Percentiles rank a stretch among this genome's conserved stretches.
Conservation (phyloP, 2,888 invertebrate species). For the Drosophila formosana region DNA sequence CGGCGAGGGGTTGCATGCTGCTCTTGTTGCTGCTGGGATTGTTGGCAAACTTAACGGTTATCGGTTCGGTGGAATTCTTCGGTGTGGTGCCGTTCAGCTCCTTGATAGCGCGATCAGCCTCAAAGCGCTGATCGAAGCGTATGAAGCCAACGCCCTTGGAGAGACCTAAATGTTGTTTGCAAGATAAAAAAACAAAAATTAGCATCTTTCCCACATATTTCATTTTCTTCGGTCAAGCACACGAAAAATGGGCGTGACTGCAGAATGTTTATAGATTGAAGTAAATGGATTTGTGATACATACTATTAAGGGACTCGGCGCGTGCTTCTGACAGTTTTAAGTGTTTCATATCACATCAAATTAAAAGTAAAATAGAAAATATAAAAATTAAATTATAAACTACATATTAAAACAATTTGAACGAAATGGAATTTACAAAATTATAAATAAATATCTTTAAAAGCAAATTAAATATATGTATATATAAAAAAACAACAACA, state of each 20-base stretch:
- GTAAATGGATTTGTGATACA: constrained; percentile 32
- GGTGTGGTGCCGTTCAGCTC: constrained; percentile 96
- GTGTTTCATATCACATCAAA: constrained; percentile 9
- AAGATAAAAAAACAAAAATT: not conserved
- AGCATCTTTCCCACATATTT: not conserved
- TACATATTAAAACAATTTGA: too few species aligned
- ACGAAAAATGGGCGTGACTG: not conserved
- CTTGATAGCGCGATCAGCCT: constrained; percentile 96
- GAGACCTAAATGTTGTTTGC: constrained; percentile 87
- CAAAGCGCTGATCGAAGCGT: constrained; percentile 95
- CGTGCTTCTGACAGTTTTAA: constrained; percentile 33
- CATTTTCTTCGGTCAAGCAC: constrained; percentile 5
- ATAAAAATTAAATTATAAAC: constrained; percentile 10
- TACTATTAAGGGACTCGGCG: constrained; percentile 39
- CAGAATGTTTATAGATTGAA: constrained; percentile 6
- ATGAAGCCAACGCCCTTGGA: constrained; percentile 98
- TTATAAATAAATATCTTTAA: too few species aligned
- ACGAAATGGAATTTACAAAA: too few species aligned
- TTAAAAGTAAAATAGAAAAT: constrained; percentile 18
- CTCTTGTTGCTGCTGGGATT: constrained; percentile 95
- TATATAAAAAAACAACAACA: too few species aligned
- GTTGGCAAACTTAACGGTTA: constrained; percentile 98
- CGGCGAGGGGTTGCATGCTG: constrained; percentile 91
- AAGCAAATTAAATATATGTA: too few species aligned
- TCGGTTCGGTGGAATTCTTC: constrained; percentile 94